Evolutionary conservation across 2,888 invertebrate species (phyloP).

Genomic region (Andrena bicolor): DNA sequence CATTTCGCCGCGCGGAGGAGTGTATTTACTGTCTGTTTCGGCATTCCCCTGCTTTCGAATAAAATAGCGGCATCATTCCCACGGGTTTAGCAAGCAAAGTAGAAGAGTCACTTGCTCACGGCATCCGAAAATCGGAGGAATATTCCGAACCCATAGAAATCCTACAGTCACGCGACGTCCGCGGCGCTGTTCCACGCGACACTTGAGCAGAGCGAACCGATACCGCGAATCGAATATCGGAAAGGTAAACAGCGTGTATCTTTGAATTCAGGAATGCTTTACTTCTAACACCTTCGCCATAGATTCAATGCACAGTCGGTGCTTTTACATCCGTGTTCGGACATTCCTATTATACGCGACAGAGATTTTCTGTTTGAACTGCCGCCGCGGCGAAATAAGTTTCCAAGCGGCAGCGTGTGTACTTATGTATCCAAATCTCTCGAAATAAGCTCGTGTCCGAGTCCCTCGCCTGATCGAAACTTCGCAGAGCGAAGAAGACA

Average conservation of each 20-base stretch:
- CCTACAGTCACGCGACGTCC: neutral
- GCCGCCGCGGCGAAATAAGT: constrained; percentile 4
- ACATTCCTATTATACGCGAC: constrained; percentile 33
- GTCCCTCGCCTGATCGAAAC: neutral
- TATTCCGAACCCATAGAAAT: constrained; percentile 20
- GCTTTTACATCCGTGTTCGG: constrained; percentile 37
- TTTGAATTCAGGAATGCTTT: constrained; percentile 41
- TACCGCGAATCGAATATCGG: constrained; percentile 36
- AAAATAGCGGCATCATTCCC: too few species aligned
- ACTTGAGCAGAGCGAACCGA: neutral
- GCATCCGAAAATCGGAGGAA: neutral
- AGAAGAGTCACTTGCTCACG: too few species aligned
- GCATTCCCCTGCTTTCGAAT: too few species aligned
- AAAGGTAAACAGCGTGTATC: constrained; percentile 55
- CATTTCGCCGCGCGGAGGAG: neutral
- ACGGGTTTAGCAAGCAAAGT: too few species aligned
- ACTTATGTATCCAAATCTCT: neutral
- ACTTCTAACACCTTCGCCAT: constrained; percentile 32
- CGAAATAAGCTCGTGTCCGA: neutral
- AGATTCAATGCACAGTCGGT: constrained; percentile 36
- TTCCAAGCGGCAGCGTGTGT: too few species aligned
- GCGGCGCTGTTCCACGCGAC: neutral
- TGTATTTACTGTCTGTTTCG: too few species aligned
- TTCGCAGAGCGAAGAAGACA: neutral
- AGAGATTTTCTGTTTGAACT: constrained; percentile 43